These are phyloP conservation scores for Daktulosphaira vitifoliae DNA, from an alignment of 1,140 invertebrate genomes.

Conservation along the genomic window DNA sequence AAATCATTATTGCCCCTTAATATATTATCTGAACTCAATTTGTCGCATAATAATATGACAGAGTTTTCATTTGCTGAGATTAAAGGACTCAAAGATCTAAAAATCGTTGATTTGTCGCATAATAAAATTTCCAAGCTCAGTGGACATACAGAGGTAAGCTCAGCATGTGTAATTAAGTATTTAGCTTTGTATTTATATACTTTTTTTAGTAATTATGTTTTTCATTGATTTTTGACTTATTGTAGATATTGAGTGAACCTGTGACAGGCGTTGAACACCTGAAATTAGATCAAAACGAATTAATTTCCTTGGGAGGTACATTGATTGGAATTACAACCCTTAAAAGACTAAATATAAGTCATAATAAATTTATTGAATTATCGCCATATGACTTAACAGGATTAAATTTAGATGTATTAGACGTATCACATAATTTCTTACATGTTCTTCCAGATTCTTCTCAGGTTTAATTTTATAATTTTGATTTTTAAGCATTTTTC, in stretches of 20 bases:
- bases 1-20: slow-evolving; percentile 60
- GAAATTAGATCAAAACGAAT: slow-evolving; percentile 59
- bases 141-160: slow-evolving; percentile 55
- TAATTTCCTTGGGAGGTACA: slow-evolving; percentile 60
- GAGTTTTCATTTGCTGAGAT: slow-evolving; percentile 70
- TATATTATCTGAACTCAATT: slow-evolving; percentile 55
- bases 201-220: too few species aligned
- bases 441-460: slow-evolving; percentile 66
- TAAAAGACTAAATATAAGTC: slow-evolving; percentile 59
- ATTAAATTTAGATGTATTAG: slow-evolving; percentile 59
- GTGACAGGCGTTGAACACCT: slow-evolving; percentile 60
- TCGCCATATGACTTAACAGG: slow-evolving; percentile 64
- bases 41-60: slow-evolving; percentile 62
- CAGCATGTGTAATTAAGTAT: background rate
- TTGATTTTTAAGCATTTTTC: too few species aligned
- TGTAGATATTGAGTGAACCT: slow-evolving; percentile 62
- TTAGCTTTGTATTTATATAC: background rate
- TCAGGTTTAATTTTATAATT: slow-evolving; percentile 54
- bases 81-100: slow-evolving; percentile 56
- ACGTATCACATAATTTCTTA: slow-evolving; percentile 66
- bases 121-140: slow-evolving; percentile 60
- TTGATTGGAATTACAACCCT: slow-evolving; percentile 62
- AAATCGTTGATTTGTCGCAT: slow-evolving; percentile 60
- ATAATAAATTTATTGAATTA: slow-evolving; percentile 61
- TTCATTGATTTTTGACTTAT: too few species aligned